A percentile compares a stretch with the other conserved stretches of the same genome.
These are phyloP conservation scores for Psittacula derbiana DNA, from an alignment of 2,797 vertebrate species.

Conservation along the genomic window DNA sequence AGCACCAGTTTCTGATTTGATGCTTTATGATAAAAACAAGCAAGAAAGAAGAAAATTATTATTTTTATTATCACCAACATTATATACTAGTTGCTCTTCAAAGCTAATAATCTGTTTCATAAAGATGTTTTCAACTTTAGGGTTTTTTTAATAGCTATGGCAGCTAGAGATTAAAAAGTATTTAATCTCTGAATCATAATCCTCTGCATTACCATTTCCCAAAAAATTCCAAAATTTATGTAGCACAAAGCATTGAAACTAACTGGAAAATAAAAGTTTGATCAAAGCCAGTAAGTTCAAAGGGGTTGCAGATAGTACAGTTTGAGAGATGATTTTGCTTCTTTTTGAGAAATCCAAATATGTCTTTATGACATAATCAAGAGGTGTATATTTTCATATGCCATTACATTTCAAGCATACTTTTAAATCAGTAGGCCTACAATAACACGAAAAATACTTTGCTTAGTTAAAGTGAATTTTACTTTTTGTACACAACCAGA, in stretches of 20 bases:
- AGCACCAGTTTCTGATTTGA: neutral
- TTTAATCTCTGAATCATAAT: neutral
- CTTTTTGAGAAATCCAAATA: neutral
- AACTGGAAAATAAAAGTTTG: neutral
- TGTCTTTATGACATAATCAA: neutral
- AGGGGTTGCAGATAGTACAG: neutral
- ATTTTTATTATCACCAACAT: neutral
- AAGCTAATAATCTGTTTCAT: neutral
- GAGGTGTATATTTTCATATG: neutral
- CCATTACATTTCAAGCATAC: neutral
- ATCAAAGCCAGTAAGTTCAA: neutral
- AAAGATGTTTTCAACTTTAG: neutral
- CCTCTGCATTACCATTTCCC: neutral
- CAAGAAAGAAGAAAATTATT: neutral
- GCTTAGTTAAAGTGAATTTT: neutral
- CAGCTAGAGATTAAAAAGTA: neutral
- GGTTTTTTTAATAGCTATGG: neutral
- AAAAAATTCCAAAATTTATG: neutral
- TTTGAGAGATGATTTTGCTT: neutral
- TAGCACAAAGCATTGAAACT: neutral
- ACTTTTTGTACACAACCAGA: neutral
- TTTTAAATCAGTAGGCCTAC: neutral
- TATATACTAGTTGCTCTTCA: neutral
- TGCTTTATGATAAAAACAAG: neutral
- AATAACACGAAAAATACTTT: neutral